Base-by-base conservation (phyloP, 1,140 invertebrate species). In the Muscidifurax raptorellus region DNA sequence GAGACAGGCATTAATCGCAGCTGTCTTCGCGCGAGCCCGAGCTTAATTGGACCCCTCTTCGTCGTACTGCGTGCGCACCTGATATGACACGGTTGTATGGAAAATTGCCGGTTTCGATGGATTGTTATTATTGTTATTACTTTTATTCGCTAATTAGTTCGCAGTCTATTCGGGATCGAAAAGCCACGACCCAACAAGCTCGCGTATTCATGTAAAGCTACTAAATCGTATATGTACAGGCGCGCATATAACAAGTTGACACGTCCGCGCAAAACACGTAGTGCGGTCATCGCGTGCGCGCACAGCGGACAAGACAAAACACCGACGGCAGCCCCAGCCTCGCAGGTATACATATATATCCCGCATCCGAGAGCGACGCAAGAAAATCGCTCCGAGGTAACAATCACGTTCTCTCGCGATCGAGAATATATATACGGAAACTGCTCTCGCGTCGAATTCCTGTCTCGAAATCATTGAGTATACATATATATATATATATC, bases 1-100 rank as follows among this genome's bases (percentile, higher is more conserved):
- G 36, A 40, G 80, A 74, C 44, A 59, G 80, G 71, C 71, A 74
- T 32, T 82, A 75, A 82, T 82, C 80, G 80, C 80, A 82, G 80
- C 80, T 82, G 80, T 82, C 80, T 74, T 74, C 64, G 67, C 28
- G 32, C 77, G 27, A n/a, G 44, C 27, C 9, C 36, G 44, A 9
- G 30, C 78, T 80, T 80, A 69, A 80, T 80, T 80, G 64, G 59
- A 3, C 78, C 36, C 30, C 59, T 77, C n/a, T 77, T 44, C 12
- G 12, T 27, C 18, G 18, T 44, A 36, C 36, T 40, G 9, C 36
- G 4, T 5, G 7, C 40, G 40, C 44, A 52, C 40, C 74, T 74
- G 71, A 74, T 74, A 74, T 18, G 12, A 69, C 13, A 27, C 25
- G 27, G 27, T 15, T 71, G 30, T 28, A 44, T 44, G 18, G 47